A percentile compares a stretch with the other conserved stretches of the same genome.
phyloP scores from a whole-genome alignment of 2,888 invertebrate species.

The Heliconius erato region DNA sequence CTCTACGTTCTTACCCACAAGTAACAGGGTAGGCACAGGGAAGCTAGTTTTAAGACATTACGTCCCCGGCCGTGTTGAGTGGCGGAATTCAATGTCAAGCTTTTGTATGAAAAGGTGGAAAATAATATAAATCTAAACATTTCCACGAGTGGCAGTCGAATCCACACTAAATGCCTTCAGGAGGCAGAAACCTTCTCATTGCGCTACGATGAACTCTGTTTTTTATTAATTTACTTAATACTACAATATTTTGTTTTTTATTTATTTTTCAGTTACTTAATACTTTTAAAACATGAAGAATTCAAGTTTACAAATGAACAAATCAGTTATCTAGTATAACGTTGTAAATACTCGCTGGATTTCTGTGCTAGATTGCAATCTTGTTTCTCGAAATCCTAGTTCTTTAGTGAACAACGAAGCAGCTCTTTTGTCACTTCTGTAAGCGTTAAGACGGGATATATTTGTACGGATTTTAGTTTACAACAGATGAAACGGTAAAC shows the following conservation, averaged over 20 bases:
- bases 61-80: too few relatives aligned
- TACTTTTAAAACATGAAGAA: not conserved
- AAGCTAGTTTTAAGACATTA: not conserved
- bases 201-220: too few relatives aligned
- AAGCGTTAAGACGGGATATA: constrained; percentile 12
- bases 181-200: too few relatives aligned
- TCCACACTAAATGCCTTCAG: too few relatives aligned
- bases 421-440: constrained; percentile 9
- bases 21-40: not conserved
- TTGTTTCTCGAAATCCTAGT: constrained; percentile 14
- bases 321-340: not conserved
- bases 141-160: too few relatives aligned
- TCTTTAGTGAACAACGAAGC: not conserved
- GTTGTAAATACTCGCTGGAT: not conserved
- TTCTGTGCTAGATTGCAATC: not conserved
- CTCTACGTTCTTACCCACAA: not conserved
- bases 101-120: too few relatives aligned
- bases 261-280: too few relatives aligned
- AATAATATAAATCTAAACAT: too few relatives aligned
- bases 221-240: too few relatives aligned
- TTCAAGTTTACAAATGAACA: not conserved
- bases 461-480: not conserved
- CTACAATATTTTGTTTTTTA: too few relatives aligned
- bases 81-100: too few relatives aligned
- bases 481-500: not conserved